These are phyloP conservation scores for Teleogryllus occipitalis DNA, from an alignment of 1,140 invertebrate species.

Conservation along the genomic window DNA sequence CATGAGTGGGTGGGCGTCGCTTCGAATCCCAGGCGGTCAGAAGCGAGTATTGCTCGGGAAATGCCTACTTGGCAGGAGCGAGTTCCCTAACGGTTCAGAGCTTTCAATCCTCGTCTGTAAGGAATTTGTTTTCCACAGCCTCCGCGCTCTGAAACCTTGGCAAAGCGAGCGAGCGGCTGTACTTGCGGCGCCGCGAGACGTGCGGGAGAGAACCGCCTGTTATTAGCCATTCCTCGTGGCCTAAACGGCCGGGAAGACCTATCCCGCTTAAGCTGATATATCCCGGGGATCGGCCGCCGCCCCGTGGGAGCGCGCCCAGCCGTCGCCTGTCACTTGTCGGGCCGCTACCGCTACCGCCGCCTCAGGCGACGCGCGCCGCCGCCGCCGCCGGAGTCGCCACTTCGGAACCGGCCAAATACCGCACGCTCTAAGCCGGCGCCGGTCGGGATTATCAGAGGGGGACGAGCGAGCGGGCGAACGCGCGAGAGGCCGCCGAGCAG, in stretches of 20 bases:
- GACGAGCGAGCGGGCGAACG: no score
- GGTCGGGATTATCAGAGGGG: not conserved
- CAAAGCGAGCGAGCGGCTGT: no score
- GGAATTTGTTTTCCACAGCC: not conserved
- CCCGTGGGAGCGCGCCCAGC: not conserved
- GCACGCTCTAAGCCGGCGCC: not conserved
- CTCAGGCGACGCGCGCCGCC: no score
- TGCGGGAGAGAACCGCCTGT: no score
- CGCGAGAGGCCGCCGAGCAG: not conserved
- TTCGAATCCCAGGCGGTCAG: not conserved
- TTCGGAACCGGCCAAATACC: not conserved
- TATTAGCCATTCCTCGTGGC: not conserved
- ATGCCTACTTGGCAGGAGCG: not conserved
- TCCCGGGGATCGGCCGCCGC: no score
- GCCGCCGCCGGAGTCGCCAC: not conserved
- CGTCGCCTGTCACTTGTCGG: no score
- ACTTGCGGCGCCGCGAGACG: no score
- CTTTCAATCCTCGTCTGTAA: no score
- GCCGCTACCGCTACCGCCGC: no score
- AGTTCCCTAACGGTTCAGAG: no score
- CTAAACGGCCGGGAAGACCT: not conserved
- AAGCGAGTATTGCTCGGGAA: not conserved
- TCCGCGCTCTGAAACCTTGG: not conserved
- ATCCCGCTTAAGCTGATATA: not conserved
- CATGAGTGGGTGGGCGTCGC: not conserved